phyloP scores from a whole-genome alignment of 2,113 vertebrate species.

The Platysteira castanea region DNA sequence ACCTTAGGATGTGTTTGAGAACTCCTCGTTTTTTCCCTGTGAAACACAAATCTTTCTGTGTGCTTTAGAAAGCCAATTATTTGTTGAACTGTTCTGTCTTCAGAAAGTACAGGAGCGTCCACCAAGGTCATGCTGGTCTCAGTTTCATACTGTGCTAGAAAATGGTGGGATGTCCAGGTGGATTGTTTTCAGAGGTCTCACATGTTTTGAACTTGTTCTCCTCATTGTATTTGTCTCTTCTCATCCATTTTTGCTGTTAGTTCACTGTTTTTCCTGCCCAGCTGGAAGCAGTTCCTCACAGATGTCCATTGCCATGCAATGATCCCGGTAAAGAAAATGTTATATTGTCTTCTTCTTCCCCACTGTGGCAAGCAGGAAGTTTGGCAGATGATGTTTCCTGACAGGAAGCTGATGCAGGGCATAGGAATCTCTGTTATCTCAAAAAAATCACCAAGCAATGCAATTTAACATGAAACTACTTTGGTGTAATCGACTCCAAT shows the following conservation, averaged over 20 bases:
- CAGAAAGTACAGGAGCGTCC: not conserved
- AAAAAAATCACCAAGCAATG: not conserved
- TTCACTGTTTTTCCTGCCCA: not conserved
- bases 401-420: not conserved
- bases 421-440: not conserved
- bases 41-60: not conserved
- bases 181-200: not conserved
- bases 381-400: constrained; percentile 4
- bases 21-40: not conserved
- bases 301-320: not conserved
- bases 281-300: not conserved
- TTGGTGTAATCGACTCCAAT: not conserved
- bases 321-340: not conserved
- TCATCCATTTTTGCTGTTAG: not conserved
- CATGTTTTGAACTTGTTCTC: not conserved
- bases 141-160: not conserved
- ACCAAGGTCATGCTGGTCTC: not conserved
- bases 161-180: not conserved
- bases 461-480: not conserved
- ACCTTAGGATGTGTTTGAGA: not conserved
- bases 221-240: not conserved
- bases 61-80: not conserved
- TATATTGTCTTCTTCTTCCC: not conserved
- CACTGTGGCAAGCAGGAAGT: constrained; percentile 5
- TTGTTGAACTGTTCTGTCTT: not conserved